Percentiles rank a stretch among this genome's conserved stretches.
Evolutionary conservation across 2,113 vertebrate genomes (phyloP).

Genomic region (Epinephelus fuscoguttatus): DNA sequence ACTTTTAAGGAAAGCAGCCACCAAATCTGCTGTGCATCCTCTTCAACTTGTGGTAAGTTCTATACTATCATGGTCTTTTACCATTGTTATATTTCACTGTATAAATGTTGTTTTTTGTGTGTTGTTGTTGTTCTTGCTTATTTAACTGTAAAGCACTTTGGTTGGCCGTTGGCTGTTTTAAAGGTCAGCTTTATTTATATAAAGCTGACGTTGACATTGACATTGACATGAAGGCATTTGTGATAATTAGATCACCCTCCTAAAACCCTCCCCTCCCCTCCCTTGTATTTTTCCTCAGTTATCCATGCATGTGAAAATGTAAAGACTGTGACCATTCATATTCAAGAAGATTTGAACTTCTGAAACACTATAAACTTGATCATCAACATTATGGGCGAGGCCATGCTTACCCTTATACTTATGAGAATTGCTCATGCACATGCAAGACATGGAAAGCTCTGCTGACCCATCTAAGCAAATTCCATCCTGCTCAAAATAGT

Average conservation of each 20-base stretch:
- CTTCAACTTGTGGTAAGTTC: not conserved
- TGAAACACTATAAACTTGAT: not conserved
- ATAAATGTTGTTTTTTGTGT: too few species aligned
- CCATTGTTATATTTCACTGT: too few species aligned
- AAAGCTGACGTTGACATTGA: too few species aligned
- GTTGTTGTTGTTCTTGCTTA: too few species aligned
- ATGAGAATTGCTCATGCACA: not conserved
- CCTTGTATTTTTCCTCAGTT: not conserved
- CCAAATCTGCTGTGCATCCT: not conserved
- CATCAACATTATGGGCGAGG: not conserved
- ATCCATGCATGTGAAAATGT: conserved; percentile 2
- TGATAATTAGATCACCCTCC: not conserved
- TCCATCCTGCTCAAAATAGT: not conserved
- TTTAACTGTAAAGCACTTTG: too few species aligned
- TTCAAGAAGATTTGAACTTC: conserved; percentile 3
- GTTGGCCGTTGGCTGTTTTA: too few species aligned
- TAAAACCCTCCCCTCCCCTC: too few species aligned
- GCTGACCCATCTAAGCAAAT: conserved; percentile 1
- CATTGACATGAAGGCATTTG: not conserved
- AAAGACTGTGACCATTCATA: not conserved
- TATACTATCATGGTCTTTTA: too few species aligned
- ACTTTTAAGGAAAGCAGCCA: not conserved
- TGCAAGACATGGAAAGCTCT: conserved; percentile 2
- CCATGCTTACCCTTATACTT: not conserved
- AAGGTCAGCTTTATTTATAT: too few species aligned